phyloP scores from a whole-genome alignment of 64 coral and sea anemone species.

The Dendronephthya gigantea region DNA sequence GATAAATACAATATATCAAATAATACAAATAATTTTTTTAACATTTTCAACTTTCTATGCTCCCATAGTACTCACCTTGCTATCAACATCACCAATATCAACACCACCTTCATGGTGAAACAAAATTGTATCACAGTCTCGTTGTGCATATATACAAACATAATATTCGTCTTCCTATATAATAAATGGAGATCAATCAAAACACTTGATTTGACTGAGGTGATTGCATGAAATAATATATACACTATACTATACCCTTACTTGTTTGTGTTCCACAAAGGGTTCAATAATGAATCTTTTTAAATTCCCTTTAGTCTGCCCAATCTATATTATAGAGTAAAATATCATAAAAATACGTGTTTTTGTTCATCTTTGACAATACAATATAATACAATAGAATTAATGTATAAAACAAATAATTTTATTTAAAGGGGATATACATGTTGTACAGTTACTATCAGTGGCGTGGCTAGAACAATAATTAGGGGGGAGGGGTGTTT shows the following conservation, averaged over 20 bases:
- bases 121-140: slow-evolving; percentile 81
- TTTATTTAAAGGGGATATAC: no score
- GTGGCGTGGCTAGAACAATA: no score
- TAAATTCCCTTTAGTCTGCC: slow-evolving; percentile 51
- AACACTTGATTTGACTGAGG: neutral
- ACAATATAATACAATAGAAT: no score
- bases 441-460: no score
- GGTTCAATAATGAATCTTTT: slow-evolving; percentile 97
- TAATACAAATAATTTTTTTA: no score
- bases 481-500: no score
- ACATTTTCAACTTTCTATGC: no score
- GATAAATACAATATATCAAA: no score
- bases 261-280: slow-evolving; percentile 85
- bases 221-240: no score
- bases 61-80: slow-evolving; percentile 40
- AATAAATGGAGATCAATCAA: neutral
- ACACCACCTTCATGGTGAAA: slow-evolving; percentile 96
- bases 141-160: slow-evolving; percentile 89
- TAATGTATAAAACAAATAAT: no score
- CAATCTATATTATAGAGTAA: slow-evolving; percentile 71
- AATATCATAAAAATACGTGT: no score
- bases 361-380: no score
- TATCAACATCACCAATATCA: slow-evolving; percentile 93
- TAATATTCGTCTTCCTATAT: slow-evolving; percentile 76
- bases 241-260: slow-evolving; percentile 12